Conservation (phyloP, 1,140 invertebrate species). For the Bombus sylvicola region DNA sequence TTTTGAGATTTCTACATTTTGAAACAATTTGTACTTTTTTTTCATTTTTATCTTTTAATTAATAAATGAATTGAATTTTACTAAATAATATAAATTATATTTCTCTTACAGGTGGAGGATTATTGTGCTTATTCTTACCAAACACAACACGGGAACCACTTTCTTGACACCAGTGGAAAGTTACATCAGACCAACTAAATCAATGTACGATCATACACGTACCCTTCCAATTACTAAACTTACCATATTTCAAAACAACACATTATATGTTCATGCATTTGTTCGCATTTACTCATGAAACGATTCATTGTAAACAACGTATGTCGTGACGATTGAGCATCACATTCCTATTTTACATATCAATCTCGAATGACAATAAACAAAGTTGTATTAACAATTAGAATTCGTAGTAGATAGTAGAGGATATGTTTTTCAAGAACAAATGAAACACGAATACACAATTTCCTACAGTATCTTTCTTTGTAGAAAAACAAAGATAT, state of each 20-base stretch:
- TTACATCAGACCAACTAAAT: slow-evolving; percentile 11
- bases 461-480: slow-evolving; percentile 15
- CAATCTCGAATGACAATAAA: slow-evolving; percentile 32
- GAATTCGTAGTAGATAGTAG: background rate
- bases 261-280: background rate
- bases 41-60: background rate
- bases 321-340: background rate
- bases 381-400: slow-evolving; percentile 22
- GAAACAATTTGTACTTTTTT: background rate
- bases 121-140: slow-evolving; percentile 92
- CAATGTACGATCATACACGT: slow-evolving; percentile 43
- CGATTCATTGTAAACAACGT: background rate
- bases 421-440: background rate
- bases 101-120: slow-evolving; percentile 86
- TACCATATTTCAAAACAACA: background rate
- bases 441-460: background rate
- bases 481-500: slow-evolving; percentile 11
- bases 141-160: slow-evolving; percentile 93
- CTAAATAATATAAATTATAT: background rate
- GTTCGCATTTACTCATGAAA: slow-evolving; percentile 31
- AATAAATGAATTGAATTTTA: background rate
- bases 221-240: slow-evolving; percentile 32
- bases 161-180: slow-evolving; percentile 84
- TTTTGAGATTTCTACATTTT: too few species aligned
- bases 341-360: slow-evolving; percentile 46